These are phyloP conservation scores for Ancistrus triradiatus DNA, from an alignment of 2,113 vertebrate species.

Conservation along the genomic window DNA sequence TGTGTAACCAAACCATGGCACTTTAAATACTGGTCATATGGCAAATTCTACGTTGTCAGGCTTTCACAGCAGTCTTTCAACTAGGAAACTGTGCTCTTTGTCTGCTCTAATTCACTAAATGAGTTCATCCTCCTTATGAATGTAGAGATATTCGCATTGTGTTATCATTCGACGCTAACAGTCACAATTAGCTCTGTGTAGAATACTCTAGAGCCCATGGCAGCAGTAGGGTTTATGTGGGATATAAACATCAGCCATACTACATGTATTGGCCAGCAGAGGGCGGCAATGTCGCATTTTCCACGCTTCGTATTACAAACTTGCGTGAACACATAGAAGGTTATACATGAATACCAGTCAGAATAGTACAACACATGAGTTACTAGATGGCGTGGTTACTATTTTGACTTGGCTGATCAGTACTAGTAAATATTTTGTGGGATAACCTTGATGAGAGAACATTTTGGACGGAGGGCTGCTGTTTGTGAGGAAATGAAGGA, in stretches of 20 bases:
- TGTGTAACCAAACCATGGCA: constrained; percentile 19
- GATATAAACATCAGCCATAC: neutral
- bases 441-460: too few species aligned
- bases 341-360: too few species aligned
- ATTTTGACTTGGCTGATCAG: too few species aligned
- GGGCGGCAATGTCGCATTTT: too few species aligned
- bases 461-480: too few species aligned
- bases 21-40: constrained; percentile 11
- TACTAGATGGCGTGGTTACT: too few species aligned
- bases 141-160: constrained; percentile 42
- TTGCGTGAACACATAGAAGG: too few species aligned
- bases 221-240: constrained; percentile 11
- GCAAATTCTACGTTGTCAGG: constrained; percentile 8
- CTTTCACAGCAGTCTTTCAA: neutral
- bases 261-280: constrained; percentile 18
- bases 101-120: neutral
- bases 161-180: constrained; percentile 54
- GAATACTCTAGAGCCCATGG: constrained; percentile 32
- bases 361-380: too few species aligned
- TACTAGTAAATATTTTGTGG: too few species aligned
- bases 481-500: too few species aligned
- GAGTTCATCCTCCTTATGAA: neutral
- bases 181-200: constrained; percentile 49
- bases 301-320: too few species aligned
- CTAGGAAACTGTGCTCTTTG: neutral